Conservation (phyloP, 1,140 invertebrate species). For the Lerema accius region DNA sequence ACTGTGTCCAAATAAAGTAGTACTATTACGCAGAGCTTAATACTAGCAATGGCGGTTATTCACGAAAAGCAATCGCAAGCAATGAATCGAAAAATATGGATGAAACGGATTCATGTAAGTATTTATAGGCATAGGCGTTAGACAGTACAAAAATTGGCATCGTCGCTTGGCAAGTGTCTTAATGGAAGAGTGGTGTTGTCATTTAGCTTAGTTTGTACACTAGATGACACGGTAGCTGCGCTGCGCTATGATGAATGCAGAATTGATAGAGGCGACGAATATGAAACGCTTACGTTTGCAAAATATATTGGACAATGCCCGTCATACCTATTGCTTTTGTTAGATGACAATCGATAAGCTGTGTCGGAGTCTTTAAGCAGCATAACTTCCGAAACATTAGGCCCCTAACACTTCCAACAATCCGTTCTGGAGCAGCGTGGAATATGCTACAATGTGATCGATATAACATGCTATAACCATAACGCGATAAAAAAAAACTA, state of each 20-base stretch:
- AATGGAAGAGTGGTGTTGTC: slow-evolving; percentile 1
- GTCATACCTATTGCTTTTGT: too few species aligned
- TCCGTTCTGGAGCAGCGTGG: too few species aligned
- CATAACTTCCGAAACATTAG: too few species aligned
- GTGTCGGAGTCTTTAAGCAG: too few species aligned
- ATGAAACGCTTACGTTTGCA: too few species aligned
- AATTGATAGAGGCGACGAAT: not conserved
- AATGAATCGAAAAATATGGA: slow-evolving; percentile 16
- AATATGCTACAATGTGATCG: too few species aligned
- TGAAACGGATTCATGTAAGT: slow-evolving; percentile 9
- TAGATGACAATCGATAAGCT: too few species aligned
- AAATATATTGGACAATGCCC: too few species aligned
- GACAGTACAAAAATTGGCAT: slow-evolving; percentile 13
- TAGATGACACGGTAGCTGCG: not conserved
- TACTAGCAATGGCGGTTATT: slow-evolving; percentile 6
- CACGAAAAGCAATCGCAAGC: slow-evolving; percentile 6
- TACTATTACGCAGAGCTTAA: not conserved
- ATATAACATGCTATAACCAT: too few species aligned
- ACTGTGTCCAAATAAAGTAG: not conserved
- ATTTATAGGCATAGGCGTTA: slow-evolving; percentile 14
- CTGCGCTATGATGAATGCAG: too few species aligned
- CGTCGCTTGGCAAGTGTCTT: slow-evolving; percentile 8
- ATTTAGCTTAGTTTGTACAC: not conserved
- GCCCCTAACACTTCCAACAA: too few species aligned
- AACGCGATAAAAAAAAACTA: too few species aligned